Base-by-base conservation (phyloP, 1,140 invertebrate species). In the Adelges cooleyi region DNA sequence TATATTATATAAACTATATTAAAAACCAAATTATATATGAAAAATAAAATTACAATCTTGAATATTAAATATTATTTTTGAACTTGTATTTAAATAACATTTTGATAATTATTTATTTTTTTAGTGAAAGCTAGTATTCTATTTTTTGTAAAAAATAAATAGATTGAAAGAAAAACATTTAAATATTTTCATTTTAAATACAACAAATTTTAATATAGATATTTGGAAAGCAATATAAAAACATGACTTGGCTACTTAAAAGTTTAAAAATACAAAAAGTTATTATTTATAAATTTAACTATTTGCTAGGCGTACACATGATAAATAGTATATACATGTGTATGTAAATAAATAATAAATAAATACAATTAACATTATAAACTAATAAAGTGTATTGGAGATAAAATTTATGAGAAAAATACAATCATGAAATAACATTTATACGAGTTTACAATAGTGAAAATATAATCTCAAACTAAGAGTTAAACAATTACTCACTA, bases 221-320 rank as follows among this genome's bases (percentile, higher is more conserved):
- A 59, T 42, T 59, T 29, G 40, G 38, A 59, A 59, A 15, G 5
- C 54, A 59, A 44, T 10, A 44, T 11, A 42, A 40, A 17, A 56
- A 46, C 25, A 59, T 44, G 54, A 59, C 40, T 59, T 6, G 3
- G n/a, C 44, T 59, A 27, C 25, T 44, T 59, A 44, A 40, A 54
- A 59, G 22, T 42, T 27, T 6, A 59, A 46, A 59, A 15, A 42
- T 59, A 59, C 40, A 59, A 59, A n/a, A 59, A 59, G 9, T 56
- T 59, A 23, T 27, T 59, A 59, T 42, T 27, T 42, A 56, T 42
- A 25, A 59, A 20, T 59, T 42, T 56, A 44, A 59, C 22, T 56
- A 44, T 42, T 59, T 44, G n/a, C 40, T 42, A 11, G n/a, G 3
- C 40, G n/a, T 42, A 42, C 9, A 46, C 23, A 44, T 42, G 25